Conservation (phyloP, 2,888 invertebrate species). For the Acanthacorydalis orientalis region DNA sequence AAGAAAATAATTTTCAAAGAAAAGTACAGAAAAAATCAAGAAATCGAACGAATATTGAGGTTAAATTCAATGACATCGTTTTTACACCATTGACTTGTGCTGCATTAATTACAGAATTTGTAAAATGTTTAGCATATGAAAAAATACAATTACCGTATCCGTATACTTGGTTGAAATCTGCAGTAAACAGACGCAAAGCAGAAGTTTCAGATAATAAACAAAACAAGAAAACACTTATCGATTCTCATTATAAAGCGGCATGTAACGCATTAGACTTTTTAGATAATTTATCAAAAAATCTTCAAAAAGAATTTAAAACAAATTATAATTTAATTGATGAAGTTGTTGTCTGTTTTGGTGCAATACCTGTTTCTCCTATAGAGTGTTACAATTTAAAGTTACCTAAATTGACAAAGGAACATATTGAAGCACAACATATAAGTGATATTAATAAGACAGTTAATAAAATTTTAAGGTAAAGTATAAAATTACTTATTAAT, state of each 20-base stretch:
- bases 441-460: slow-evolving; percentile 7
- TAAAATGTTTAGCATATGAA: slow-evolving; percentile 38
- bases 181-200: slow-evolving; percentile 20
- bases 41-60: slow-evolving; percentile 15
- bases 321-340: slow-evolving; percentile 5
- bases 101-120: slow-evolving; percentile 34
- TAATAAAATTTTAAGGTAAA: slow-evolving; percentile 9
- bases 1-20: too few relatives aligned
- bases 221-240: slow-evolving; percentile 27
- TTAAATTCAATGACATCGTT: slow-evolving; percentile 30
- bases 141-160: slow-evolving; percentile 35
- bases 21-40: not conserved
- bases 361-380: slow-evolving; percentile 6
- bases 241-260: slow-evolving; percentile 27
- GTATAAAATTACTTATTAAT: not conserved
- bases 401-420: slow-evolving; percentile 7
- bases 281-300: slow-evolving; percentile 23
- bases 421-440: slow-evolving; percentile 8
- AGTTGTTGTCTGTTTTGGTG: slow-evolving; percentile 7
- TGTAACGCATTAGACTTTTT: slow-evolving; percentile 29
- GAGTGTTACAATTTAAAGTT: slow-evolving; percentile 9
- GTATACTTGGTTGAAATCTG: slow-evolving; percentile 32
- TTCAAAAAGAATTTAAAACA: slow-evolving; percentile 5
- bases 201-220: slow-evolving; percentile 12
- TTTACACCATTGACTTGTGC: slow-evolving; percentile 38